Conservation (phyloP, 2,797 vertebrate genomes). For the Helostoma temminkii region DNA sequence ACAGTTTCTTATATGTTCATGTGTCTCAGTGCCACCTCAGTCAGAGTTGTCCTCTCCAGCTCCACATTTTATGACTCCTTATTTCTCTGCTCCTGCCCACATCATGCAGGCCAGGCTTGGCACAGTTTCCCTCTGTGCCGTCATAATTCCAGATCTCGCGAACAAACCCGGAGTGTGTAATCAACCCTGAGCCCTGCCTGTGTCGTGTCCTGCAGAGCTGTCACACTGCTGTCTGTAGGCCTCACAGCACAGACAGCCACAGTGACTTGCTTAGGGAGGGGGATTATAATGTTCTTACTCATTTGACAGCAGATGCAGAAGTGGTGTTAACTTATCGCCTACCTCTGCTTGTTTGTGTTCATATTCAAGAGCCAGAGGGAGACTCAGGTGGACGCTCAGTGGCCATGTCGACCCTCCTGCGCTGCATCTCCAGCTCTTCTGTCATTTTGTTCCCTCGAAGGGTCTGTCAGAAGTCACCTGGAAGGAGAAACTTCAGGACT, state of each 20-base stretch:
- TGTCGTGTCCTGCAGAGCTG: conserved; percentile 66
- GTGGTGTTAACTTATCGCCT: conserved; percentile 26
- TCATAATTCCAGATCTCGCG: conserved; percentile 83
- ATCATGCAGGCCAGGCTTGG: conserved; percentile 69
- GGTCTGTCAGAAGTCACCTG: conserved; percentile 63
- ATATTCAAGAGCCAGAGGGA: conserved; percentile 66
- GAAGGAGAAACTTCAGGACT: conserved; percentile 81
- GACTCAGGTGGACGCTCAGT: conserved; percentile 37
- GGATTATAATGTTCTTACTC: conserved; percentile 51
- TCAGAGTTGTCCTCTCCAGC: not conserved
- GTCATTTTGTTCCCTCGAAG: conserved; percentile 69
- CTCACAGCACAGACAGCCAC: conserved; percentile 45
- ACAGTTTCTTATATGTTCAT: conserved; percentile 16
- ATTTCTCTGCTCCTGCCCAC: conserved; percentile 29
- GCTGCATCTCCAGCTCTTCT: conserved; percentile 78
- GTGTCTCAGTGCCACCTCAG: conserved; percentile 14
- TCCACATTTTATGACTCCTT: conserved; percentile 6
- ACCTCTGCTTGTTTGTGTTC: conserved; percentile 50
- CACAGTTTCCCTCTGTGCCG: conserved; percentile 57
- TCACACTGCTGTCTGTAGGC: conserved; percentile 75
- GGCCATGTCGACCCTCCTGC: conserved; percentile 83
- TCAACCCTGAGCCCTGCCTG: conserved; percentile 49
- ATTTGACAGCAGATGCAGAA: conserved; percentile 51
- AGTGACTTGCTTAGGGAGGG: conserved; percentile 36
- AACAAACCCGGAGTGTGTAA: conserved; percentile 65